phyloP scores from a whole-genome alignment of 2,113 vertebrate genomes.

The Sander lucioperca region DNA sequence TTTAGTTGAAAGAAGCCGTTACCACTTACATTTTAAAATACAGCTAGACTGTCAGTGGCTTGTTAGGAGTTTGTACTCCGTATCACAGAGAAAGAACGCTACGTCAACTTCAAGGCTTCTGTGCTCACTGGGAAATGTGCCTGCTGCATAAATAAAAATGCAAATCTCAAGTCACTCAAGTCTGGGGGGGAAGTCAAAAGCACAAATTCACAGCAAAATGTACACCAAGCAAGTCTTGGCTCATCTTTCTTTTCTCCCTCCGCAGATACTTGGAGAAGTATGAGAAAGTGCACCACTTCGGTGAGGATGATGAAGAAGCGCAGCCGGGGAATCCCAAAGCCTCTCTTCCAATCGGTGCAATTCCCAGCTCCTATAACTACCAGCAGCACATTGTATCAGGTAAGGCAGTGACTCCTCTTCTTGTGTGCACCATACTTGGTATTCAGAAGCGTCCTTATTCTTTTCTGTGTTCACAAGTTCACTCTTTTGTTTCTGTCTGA shows the following conservation, averaged over 20 bases:
- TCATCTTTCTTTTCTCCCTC: not conserved
- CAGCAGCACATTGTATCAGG: slow-evolving; percentile 99
- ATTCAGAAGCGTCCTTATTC: not conserved
- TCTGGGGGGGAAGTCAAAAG: not conserved
- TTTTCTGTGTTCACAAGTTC: not conserved
- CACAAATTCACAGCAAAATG: not conserved
- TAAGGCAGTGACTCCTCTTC: slow-evolving; percentile 69
- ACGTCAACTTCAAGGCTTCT: not conserved
- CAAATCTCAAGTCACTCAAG: not conserved
- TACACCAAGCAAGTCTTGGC: not conserved
- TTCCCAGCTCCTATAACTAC: slow-evolving; percentile 98
- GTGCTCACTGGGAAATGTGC: not conserved
- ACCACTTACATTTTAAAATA: not conserved
- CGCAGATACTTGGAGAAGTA: slow-evolving; percentile 99
- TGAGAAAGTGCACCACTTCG: slow-evolving; percentile 99
- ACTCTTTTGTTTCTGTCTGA: not conserved
- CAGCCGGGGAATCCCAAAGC: slow-evolving; percentile 97
- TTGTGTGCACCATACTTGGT: not conserved
- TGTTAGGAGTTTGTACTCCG: not conserved
- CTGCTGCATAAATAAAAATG: not conserved
- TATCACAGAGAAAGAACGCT: not conserved
- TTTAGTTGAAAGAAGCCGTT: not conserved
- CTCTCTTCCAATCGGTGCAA: slow-evolving; percentile 97
- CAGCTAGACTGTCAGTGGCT: no score
- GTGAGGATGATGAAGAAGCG: slow-evolving; percentile 98